Evolutionary conservation across 2,888 invertebrate genomes (phyloP), one percentile per base, ranked within the genome.

Genomic region (Macrosiphum euphorbiae): DNA sequence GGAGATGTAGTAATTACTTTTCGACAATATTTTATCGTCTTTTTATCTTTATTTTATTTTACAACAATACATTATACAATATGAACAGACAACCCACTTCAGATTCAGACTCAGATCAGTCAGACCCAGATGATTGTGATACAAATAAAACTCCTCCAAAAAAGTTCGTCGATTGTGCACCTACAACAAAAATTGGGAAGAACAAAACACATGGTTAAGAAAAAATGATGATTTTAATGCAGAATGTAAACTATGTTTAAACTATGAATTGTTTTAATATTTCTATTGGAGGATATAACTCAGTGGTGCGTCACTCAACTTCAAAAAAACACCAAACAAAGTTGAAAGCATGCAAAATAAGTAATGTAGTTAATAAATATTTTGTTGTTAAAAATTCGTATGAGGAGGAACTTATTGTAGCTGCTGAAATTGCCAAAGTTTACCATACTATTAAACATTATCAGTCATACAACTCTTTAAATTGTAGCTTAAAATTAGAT

Each of bases 271-370:
- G 35, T 35, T 78, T 78, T 35, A 78, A 78, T 78, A 78, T 78
- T n/a, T 78, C 11, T 67, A n/a, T 67, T 28, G n/a, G n/a, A 10
- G 67, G n/a, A 28, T 67, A 67, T 1, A 67, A 67, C 67, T 67
- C 67, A 67, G n/a, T 67, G n/a, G 11, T 67, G 11, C n/a, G 67
- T 67, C n/a, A 67, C n/a, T n/a, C 13, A 67, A n/a, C 67, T 44
- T 86, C 26, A 44, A 47, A 41, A 86, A 86, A 86, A 86, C 41
- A 86, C 24, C 86, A 86, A 86, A 41, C 41, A 44, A 47, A 44
- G 41, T 86, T 86, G 20, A 86, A 86, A 86, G 67, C 67, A n/a
- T 67, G 86, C 58, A 58, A 58, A 58, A 58, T 44, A 24, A 86
- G 44, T 86, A 86, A 44, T 44, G 86, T 85, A 11, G 44, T 44